Conservation (phyloP, 2,113 vertebrate species). For the Scalopus aquaticus region DNA sequence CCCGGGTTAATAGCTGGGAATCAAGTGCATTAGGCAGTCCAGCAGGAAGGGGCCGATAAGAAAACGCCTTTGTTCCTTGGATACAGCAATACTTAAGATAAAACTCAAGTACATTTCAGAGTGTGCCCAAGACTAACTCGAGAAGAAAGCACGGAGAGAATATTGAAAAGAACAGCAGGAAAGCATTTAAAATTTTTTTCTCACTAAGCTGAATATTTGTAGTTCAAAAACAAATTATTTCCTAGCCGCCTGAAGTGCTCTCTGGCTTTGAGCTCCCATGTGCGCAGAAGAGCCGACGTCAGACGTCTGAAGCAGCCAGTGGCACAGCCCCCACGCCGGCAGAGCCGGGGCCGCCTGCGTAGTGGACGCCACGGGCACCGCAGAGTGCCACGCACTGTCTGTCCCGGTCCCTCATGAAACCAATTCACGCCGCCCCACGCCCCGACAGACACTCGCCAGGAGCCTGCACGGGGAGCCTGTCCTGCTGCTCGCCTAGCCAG, state of each 20-base stretch:
- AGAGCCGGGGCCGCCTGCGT: too few species aligned
- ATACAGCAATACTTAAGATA: conserved; percentile 75
- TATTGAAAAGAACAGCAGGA: conserved; percentile 75
- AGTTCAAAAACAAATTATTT: conserved; percentile 70
- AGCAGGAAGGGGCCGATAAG: conserved; percentile 82
- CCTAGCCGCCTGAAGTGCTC: conserved; percentile 53
- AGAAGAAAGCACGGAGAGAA: conserved; percentile 78
- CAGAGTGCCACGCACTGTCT: too few species aligned
- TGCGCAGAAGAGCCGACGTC: background rate
- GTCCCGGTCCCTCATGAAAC: too few species aligned
- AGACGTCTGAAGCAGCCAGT: background rate
- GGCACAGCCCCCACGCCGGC: too few species aligned
- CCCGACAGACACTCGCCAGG: too few species aligned
- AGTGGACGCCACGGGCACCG: too few species aligned
- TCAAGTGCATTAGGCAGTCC: conserved; percentile 82
- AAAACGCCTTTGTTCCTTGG: conserved; percentile 80
- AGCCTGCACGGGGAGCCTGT: too few species aligned
- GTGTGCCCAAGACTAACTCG: conserved; percentile 58
- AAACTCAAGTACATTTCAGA: conserved; percentile 72
- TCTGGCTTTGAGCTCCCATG: background rate
- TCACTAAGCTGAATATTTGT: conserved; percentile 54
- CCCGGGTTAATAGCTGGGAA: conserved; percentile 86
- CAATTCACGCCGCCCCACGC: too few species aligned
- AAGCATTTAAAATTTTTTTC: conserved; percentile 54
- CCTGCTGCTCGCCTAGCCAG: too few species aligned